These are phyloP conservation scores for Carlito syrichta DNA, from an alignment of 2,113 vertebrate genomes.

Conservation along the genomic window DNA sequence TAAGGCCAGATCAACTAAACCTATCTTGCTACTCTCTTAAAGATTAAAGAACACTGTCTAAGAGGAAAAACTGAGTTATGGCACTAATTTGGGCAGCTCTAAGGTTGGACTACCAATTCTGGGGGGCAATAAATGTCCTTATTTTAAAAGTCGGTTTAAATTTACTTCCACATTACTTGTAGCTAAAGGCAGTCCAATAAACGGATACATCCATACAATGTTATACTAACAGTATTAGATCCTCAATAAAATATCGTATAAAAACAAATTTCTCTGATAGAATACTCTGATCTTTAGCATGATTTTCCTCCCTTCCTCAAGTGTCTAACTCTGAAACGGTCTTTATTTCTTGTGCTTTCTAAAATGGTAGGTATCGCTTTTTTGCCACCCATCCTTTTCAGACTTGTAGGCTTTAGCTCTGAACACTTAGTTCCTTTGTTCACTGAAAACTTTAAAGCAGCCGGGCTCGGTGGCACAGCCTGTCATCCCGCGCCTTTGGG, in stretches of 20 bases:
- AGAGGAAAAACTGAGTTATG: not conserved
- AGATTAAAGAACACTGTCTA: not conserved
- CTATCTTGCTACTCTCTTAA: not conserved
- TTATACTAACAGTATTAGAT: not conserved
- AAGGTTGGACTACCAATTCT: not conserved
- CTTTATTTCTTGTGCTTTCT: not conserved
- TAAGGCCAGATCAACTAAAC: not conserved
- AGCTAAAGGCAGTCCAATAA: not conserved
- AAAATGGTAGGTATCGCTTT: not conserved
- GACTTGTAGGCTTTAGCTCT: not conserved
- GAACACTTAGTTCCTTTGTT: not conserved
- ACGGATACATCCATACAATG: not conserved
- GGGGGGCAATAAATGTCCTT: not conserved
- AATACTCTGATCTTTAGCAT: not conserved
- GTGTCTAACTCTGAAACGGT: not conserved
- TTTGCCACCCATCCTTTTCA: not conserved
- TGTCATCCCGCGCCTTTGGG: too few species aligned
- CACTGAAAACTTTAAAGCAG: not conserved
- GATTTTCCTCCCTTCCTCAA: not conserved
- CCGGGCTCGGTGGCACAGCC: too few species aligned
- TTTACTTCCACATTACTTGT: not conserved
- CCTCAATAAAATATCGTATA: not conserved
- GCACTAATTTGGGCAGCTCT: not conserved
- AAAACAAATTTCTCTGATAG: not conserved
- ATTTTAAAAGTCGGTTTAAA: not conserved